Evolutionary conservation across 1,140 invertebrate species (phyloP).

Genomic region (Drosophila sechellia): DNA sequence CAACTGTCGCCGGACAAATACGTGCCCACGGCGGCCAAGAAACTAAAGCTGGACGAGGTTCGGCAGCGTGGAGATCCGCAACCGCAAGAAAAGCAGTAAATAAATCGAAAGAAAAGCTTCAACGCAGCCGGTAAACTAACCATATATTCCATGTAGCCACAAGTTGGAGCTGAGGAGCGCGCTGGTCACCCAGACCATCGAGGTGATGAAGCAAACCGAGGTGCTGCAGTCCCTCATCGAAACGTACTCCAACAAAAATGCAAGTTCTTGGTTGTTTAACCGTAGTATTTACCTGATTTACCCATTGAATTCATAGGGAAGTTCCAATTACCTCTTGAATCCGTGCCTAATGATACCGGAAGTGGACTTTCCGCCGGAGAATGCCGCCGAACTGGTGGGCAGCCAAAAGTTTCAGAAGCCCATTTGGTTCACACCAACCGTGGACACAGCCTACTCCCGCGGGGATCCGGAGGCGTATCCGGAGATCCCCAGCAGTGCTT

Average conservation of each 20-base stretch:
- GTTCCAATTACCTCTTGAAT: conserved; percentile 77
- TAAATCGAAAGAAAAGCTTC: neutral
- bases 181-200: conserved; percentile 80
- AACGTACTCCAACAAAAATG: conserved; percentile 82
- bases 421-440: conserved; percentile 80
- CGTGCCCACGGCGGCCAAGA: conserved; percentile 51
- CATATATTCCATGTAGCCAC: conserved; percentile 12
- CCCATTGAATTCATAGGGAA: conserved; percentile 48
- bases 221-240: conserved; percentile 81
- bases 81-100: conserved; percentile 48
- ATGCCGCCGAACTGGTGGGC: conserved; percentile 73
- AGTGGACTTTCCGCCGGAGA: conserved; percentile 81
- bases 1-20: conserved; percentile 45
- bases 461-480: conserved; percentile 71
- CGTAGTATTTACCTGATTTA: too few species aligned
- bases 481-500: conserved; percentile 55
- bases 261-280: conserved; percentile 10
- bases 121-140: neutral
- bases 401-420: conserved; percentile 81
- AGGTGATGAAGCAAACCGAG: conserved; percentile 84
- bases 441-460: conserved; percentile 66
- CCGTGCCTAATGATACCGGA: conserved; percentile 84
- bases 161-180: conserved; percentile 71
- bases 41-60: conserved; percentile 58
- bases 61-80: conserved; percentile 31